Base-by-base conservation (phyloP, 2,888 invertebrate genomes). In the Parnassius apollo region DNA sequence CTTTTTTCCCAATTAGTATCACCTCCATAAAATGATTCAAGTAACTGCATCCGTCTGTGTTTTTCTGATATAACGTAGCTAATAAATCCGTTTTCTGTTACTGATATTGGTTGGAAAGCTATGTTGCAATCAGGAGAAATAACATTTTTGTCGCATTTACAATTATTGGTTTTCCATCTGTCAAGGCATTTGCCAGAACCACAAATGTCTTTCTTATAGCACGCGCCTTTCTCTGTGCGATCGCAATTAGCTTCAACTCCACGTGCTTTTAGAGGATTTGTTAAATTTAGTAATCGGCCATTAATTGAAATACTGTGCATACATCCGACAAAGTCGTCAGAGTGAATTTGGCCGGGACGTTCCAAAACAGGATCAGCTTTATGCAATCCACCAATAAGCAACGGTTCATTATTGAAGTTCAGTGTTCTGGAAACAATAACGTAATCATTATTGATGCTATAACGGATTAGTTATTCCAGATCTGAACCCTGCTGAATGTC, bases 281-380 rank as follows among this genome's bases (percentile, higher is more conserved):
- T 96, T 59, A 98, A 88, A 78, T 98, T 98, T 35, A 98, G 81
- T 1, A 94, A 91, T 25, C 97, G 93, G 3, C 98, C 98, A 76
- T 98, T 98, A 60, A 98, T 94, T 0, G 96, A 94, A 2, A 98
- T 95, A 71, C 97, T 97, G 77, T 98, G 97, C 70, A 98, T 94
- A 78, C 99, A 99, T 7, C 99, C 99, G 13, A 98, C 95, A 65
- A 99, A 95, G 81, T 98, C 98, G 78, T 98, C 98, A 0, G 98
- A 95, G 75, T 96, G 96, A 49, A 98, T 94, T 86, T 98, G 98
- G 0, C 97, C 97, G 0, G 97, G 97, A 53, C 98, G 93, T 81
- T 98, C 97, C 42, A 98, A 85, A 0, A 98, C 95, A 12, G 97
- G 96, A 84, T 97, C 97, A 0, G 98, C 96, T 69, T 95, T 95